Conservation (phyloP, 2,797 vertebrate species). For the Enteromius afrohamiltoni region DNA sequence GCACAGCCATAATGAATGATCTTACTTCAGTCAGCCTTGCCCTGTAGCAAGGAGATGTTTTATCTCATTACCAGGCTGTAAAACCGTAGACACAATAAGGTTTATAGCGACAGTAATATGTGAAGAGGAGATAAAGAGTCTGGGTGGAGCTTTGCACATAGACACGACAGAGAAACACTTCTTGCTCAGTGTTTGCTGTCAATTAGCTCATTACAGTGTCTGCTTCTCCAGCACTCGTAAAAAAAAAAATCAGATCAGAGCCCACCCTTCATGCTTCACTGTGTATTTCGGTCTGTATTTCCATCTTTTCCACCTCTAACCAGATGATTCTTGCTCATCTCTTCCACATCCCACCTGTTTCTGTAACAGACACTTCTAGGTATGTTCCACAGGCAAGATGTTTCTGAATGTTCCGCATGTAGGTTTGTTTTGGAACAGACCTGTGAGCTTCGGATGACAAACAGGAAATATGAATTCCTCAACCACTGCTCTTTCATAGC, state of each 20-base stretch:
- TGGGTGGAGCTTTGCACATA: slow-evolving; percentile 1
- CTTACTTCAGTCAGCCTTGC: slow-evolving; percentile 1
- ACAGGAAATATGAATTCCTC: not conserved
- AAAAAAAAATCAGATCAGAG: slow-evolving; percentile 20
- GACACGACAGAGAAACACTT: not conserved
- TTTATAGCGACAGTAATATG: slow-evolving; percentile 31
- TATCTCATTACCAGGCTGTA: slow-evolving; percentile 7
- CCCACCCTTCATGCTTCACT: slow-evolving; percentile 18
- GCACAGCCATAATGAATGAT: not conserved
- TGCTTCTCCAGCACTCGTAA: not conserved
- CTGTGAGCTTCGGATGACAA: not conserved
- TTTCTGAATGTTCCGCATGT: slow-evolving; percentile 10
- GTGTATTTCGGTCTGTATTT: slow-evolving; percentile 22
- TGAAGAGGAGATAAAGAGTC: not conserved
- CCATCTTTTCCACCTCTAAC: slow-evolving; percentile 30
- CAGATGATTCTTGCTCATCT: slow-evolving; percentile 33
- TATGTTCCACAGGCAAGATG: slow-evolving; percentile 15
- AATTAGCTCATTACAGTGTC: slow-evolving; percentile 28
- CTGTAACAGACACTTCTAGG: slow-evolving; percentile 22
- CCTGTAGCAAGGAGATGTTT: not conserved
- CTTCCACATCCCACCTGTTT: slow-evolving; percentile 44
- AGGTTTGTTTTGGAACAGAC: not conserved
- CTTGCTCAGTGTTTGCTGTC: slow-evolving; percentile 26
- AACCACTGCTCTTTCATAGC: not conserved
- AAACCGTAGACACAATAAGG: slow-evolving; percentile 3